Percentiles rank a stretch among this genome's conserved stretches.
phyloP scores from a whole-genome alignment of 2,797 vertebrate species.

The Phrynocephalus guinanensis region DNA sequence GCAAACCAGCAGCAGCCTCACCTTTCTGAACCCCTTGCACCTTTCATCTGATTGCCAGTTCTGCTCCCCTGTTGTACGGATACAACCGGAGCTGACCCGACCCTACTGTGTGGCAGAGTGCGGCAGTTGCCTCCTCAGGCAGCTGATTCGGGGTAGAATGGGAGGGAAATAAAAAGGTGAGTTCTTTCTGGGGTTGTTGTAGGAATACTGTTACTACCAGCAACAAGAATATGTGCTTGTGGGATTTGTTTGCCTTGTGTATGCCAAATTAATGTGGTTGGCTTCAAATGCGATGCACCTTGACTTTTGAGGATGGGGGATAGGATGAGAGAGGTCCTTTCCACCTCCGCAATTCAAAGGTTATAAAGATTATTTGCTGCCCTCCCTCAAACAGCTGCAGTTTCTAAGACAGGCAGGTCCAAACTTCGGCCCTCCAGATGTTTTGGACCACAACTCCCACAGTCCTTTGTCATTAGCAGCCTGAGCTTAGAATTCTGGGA shows the following conservation, averaged over 20 bases:
- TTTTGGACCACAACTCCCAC: too few relatives aligned
- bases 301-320: not conserved
- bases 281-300: not conserved
- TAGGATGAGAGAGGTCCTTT: too few relatives aligned
- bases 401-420: not conserved
- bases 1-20: slow-evolving; percentile 18
- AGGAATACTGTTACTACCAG: not conserved
- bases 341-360: too few relatives aligned
- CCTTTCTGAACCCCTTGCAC: not conserved
- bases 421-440: too few relatives aligned
- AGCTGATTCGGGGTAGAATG: not conserved
- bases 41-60: slow-evolving; percentile 29
- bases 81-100: not conserved
- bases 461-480: too few relatives aligned
- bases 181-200: not conserved
- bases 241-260: not conserved
- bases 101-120: not conserved
- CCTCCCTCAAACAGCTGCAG: too few relatives aligned
- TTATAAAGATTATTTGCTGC: not conserved
- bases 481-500: too few relatives aligned
- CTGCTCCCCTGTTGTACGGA: not conserved
- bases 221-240: not conserved
- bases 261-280: not conserved
- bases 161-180: not conserved
- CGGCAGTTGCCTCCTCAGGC: not conserved